Conservation (phyloP, 2,888 invertebrate species). For the Ferrisia virgata region DNA sequence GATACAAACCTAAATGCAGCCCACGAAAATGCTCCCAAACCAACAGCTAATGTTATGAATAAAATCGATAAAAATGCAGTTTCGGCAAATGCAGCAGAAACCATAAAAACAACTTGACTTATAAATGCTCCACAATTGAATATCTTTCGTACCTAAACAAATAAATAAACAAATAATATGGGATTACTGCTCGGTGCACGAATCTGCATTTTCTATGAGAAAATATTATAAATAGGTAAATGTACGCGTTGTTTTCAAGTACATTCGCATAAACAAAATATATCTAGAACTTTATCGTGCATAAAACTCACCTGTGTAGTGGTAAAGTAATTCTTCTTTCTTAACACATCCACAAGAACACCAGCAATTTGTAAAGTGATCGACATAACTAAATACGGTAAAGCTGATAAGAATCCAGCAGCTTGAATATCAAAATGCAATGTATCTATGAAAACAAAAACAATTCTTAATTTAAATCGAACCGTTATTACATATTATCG, state of each 20-base stretch:
- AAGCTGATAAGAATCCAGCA: slow-evolving; percentile 78
- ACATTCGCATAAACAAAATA: too few relatives aligned
- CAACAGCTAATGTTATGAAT: slow-evolving; percentile 84
- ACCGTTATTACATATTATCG: background rate
- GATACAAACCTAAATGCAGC: slow-evolving; percentile 73
- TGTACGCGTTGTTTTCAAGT: too few relatives aligned
- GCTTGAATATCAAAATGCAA: slow-evolving; percentile 70
- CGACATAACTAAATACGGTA: slow-evolving; percentile 87
- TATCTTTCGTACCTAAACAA: slow-evolving; percentile 59
- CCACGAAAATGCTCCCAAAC: slow-evolving; percentile 89
- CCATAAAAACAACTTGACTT: slow-evolving; percentile 81
- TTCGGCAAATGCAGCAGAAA: slow-evolving; percentile 71
- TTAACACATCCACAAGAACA: slow-evolving; percentile 75
- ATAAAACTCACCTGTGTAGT: slow-evolving; percentile 64
- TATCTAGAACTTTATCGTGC: background rate
- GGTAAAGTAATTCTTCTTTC: slow-evolving; percentile 63
- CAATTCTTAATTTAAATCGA: background rate
- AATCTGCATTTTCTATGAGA: too few relatives aligned
- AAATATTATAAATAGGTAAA: too few relatives aligned
- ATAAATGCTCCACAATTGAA: slow-evolving; percentile 74
- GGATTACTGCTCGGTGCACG: too few relatives aligned
- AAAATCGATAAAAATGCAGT: slow-evolving; percentile 68
- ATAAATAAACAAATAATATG: background rate
- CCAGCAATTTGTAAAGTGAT: slow-evolving; percentile 76
- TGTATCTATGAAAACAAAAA: slow-evolving; percentile 60